Base-by-base conservation (phyloP, 2,888 invertebrate genomes). In the Ennomos erosarius region DNA sequence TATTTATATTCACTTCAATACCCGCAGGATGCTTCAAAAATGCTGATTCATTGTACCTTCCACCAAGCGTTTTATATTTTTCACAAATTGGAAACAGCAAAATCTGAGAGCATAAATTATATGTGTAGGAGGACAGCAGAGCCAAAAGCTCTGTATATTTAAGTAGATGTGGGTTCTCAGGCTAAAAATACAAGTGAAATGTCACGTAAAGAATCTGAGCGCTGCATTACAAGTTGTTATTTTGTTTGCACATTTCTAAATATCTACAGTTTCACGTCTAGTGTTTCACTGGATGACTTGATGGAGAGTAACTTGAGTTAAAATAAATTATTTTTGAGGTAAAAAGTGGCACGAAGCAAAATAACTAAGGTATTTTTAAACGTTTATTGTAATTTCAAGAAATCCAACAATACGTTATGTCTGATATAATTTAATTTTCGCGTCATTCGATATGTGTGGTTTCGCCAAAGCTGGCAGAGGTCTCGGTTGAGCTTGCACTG, bases 401-500 rank as follows among this genome's bases (percentile, higher is more conserved):
- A 26, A 26, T 26, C 26, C 26, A 6, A 6, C 6, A 6, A 1
- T 26, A 26, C 26, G 6, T 26, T 26, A 4, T 26, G 26, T 26
- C 6, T 6, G 5, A 26, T 26, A 26, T 6, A 4, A 26, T 26
- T 26, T 5, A 26, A 26, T 26, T 26, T 26, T 26, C 4, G 1
- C 6, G 39, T 3, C 0, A 42, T 42, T 16, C 42, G 1, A 9
- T 3, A 9, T 42, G 13, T 42, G 13, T 13, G 42, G 13, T 10
- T 13, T 16, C 6, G 38, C 10, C 12, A 42, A 38, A 42, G 56
- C 52, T 61, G 42, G 59, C 47, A 55, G 37, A 42, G n/a, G 50
- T 50, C 50, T 43, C 26, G 12, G 26, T 10, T 61, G 52, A 58
- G 64, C 63, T 64, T 58, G 78, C 79, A 83, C 87, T 87, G 91